Base-by-base conservation (phyloP, 1,140 invertebrate genomes). In the Drosophila novamexicana region DNA sequence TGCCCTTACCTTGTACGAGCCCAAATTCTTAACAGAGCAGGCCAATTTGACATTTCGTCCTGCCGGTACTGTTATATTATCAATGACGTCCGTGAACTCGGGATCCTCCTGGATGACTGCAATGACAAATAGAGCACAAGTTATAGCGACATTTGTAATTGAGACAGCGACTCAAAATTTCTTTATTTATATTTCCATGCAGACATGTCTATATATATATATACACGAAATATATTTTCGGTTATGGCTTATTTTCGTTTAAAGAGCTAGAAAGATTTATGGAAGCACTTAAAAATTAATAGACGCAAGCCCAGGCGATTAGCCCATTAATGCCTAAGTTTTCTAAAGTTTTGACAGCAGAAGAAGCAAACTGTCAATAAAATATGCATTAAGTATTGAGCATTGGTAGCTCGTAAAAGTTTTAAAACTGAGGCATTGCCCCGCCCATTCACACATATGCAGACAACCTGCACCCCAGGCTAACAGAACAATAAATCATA, bases 1-100 rank as follows among this genome's bases (percentile, higher is more conserved):
- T 44, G 7, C 12, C 90, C 89, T 85, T 93, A 97, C 96, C 95
- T 97, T 97, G 88, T 96, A 97, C 1, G 95, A 95, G 69, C 97
- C 97, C 14, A 98, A 94, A 93, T 98, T 97, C 92, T 97, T 97
- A 54, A 98, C 97, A 6, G 96, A 96, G 92, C 97, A 98, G 5
- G 97, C 96, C 74, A 98, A 94, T 90, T 96, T 97, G 18, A 98
- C 96, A 82, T 96, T 97, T 54, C 97, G 94, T 54, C 97, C 97
- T 45, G 97, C 96, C 42, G 96, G 95, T 40, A 95, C 95, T 32
- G 95, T 95, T 61, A 95, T 94, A 88, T 95, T 95, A 81, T 95
- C 94, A 72, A 95, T 95, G 42, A 95, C 94, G 85, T 95, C 95
- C 18, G 94, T 95, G 85, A 95, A 95, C 90, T 95, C 95, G 3